A percentile compares a stretch with the other conserved stretches of the same genome.
phyloP scores from a whole-genome alignment of 2,113 vertebrate species.

The Carlito syrichta region DNA sequence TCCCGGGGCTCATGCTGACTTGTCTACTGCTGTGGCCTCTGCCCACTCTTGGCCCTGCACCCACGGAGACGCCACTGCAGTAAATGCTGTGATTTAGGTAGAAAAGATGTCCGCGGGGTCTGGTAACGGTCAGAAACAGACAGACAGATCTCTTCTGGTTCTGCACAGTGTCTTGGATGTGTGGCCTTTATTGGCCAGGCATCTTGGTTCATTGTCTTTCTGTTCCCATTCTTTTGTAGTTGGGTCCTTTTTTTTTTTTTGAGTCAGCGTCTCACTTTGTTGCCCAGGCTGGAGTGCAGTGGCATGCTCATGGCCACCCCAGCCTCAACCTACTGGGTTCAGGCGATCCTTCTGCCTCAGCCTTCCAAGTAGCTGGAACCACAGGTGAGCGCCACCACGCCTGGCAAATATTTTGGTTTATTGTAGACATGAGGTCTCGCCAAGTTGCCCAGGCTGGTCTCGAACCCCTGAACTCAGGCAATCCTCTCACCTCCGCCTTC shows the following conservation, averaged over 20 bases:
- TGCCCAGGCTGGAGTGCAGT: no score
- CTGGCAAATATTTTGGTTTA: no score
- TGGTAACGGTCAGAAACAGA: neutral
- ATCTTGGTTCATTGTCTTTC: neutral
- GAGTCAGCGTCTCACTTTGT: no score
- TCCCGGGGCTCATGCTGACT: accelerated
- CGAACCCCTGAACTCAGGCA: neutral
- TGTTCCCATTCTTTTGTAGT: no score
- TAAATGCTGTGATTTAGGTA: neutral
- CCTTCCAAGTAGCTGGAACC: no score
- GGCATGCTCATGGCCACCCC: no score
- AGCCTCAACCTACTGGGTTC: no score
- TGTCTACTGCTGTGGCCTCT: no score
- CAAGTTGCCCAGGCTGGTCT: neutral
- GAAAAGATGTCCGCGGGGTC: neutral
- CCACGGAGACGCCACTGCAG: neutral
- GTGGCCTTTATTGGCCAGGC: neutral
- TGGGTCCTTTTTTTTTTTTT: no score
- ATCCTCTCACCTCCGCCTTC: no score
- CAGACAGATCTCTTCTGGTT: neutral
- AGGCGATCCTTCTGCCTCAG: no score
- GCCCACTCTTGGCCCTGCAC: neutral
- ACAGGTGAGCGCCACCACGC: no score
- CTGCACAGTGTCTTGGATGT: neutral
- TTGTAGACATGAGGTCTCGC: neutral